phyloP scores from a whole-genome alignment of 2,113 vertebrate species.

The Procapra przewalskii region DNA sequence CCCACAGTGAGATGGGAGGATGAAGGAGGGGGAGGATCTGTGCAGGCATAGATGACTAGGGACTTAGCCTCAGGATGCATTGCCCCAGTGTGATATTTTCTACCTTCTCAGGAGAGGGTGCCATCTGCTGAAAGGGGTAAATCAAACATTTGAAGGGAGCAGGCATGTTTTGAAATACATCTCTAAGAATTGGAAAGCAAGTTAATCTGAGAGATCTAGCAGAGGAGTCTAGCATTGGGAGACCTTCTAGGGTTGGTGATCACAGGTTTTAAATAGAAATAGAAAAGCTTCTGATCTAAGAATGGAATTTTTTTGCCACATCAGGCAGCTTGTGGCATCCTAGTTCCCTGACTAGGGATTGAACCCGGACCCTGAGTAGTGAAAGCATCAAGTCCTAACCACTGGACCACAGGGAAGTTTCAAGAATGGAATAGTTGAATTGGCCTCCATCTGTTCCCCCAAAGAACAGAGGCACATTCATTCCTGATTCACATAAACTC shows the following conservation, averaged over 20 bases:
- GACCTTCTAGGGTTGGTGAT: not conserved
- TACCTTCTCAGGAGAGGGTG: not conserved
- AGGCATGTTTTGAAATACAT: not conserved
- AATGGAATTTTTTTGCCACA: not conserved
- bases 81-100: not conserved
- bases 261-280: not conserved
- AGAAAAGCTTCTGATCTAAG: not conserved
- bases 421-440: not conserved
- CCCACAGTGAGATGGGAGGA: not conserved
- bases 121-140: not conserved
- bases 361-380: not conserved
- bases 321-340: not conserved
- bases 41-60: fast-evolving
- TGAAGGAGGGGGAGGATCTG: no score
- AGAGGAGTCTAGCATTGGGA: not conserved
- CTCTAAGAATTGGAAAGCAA: not conserved
- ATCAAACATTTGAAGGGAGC: not conserved
- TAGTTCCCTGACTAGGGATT: not conserved
- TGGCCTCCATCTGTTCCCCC: not conserved
- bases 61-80: not conserved
- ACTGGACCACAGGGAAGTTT: not conserved
- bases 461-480: not conserved
- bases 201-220: not conserved
- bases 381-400: not conserved
- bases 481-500: not conserved